These are phyloP conservation scores for Apamea anceps DNA, from an alignment of 2,888 invertebrate species.

Conservation along the genomic window DNA sequence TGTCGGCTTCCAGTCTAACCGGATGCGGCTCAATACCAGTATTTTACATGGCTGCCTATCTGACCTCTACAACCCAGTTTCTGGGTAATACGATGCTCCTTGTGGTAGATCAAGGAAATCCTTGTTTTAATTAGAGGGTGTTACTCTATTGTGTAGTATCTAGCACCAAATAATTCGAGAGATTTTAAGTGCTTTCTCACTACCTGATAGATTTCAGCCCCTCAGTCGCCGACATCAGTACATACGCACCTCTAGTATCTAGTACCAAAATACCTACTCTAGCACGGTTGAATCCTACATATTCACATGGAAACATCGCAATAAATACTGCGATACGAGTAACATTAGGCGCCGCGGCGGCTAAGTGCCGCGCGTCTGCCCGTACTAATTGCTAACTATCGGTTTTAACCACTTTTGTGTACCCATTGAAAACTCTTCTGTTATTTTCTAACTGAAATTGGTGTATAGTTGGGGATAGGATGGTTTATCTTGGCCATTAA, in stretches of 20 bases:
- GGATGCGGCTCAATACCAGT: no score
- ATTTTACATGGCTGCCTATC: no score
- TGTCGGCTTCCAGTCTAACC: no score
- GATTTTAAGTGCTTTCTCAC: no score
- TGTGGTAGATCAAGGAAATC: neutral
- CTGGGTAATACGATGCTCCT: no score
- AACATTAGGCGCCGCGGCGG: constrained; percentile 65
- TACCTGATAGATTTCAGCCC: no score
- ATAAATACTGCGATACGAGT: constrained; percentile 60
- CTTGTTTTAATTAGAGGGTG: neutral
- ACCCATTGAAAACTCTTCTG: constrained; percentile 6
- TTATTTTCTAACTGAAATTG: constrained; percentile 22
- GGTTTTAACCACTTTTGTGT: constrained; percentile 38
- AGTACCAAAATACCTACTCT: neutral
- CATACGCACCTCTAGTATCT: neutral
- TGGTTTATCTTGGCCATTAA: neutral
- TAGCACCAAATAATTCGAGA: no score
- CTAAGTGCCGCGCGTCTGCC: constrained; percentile 67
- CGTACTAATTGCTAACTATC: constrained; percentile 59
- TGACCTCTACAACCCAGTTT: no score
- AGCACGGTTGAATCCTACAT: constrained; percentile 9
- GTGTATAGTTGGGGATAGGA: neutral
- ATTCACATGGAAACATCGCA: constrained; percentile 24
- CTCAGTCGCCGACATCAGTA: no score
- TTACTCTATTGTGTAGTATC: neutral